A percentile compares a stretch with the other conserved stretches of the same genome.
phyloP scores from a whole-genome alignment of 2,797 vertebrate species.

The Myotis myotis region DNA sequence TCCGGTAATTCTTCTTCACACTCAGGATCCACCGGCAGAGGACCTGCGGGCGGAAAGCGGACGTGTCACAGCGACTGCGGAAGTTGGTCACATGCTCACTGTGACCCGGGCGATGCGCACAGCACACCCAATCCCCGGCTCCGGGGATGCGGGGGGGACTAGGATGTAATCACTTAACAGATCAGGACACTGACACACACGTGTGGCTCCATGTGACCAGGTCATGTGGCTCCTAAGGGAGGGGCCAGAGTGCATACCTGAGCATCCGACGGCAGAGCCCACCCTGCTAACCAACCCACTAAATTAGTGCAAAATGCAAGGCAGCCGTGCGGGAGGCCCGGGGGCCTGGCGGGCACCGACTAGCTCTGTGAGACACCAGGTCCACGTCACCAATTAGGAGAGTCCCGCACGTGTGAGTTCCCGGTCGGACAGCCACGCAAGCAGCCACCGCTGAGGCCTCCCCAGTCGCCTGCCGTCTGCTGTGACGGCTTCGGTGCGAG shows the following conservation, averaged over 20 bases:
- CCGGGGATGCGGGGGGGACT: background rate
- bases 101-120: too few species aligned
- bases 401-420: fast-evolving
- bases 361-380: background rate
- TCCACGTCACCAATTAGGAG: background rate
- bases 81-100: too few species aligned
- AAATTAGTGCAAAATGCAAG: background rate
- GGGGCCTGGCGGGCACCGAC: background rate
- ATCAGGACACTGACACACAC: background rate
- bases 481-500: background rate
- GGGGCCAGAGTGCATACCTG: background rate
- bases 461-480: fast-evolving
- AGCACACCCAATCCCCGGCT: background rate
- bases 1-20: constrained; percentile 98
- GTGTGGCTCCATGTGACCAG: background rate
- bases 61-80: background rate
- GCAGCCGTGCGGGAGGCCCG: background rate
- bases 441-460: background rate
- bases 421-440: background rate
- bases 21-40: constrained; percentile 97
- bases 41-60: constrained; percentile 84
- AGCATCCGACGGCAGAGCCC: background rate
- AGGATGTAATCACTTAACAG: background rate
- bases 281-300: background rate
- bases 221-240: background rate